Evolutionary conservation across 2,888 invertebrate genomes (phyloP).

Genomic region (Camptogramma bilineatum): DNA sequence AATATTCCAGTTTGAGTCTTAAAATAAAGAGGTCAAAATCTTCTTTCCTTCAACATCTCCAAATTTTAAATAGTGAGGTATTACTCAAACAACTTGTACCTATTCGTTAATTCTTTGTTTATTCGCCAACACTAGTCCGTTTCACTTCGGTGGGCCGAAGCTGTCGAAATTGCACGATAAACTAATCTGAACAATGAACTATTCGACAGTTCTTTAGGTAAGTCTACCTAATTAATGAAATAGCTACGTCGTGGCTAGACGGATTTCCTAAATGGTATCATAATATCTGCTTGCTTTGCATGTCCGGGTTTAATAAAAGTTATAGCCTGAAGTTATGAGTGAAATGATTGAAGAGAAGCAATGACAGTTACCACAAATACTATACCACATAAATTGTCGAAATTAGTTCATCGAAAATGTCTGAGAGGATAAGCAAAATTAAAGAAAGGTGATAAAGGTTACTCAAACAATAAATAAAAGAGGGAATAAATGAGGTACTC

Average conservation of each 20-base stretch:
- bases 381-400: too few species aligned
- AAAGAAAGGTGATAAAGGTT: too few species aligned
- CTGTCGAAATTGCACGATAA: constrained; percentile 11
- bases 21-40: too few species aligned
- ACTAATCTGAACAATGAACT: constrained; percentile 19
- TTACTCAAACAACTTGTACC: not conserved
- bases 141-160: constrained; percentile 1
- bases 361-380: too few species aligned
- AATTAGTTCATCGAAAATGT: too few species aligned
- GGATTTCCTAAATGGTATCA: constrained; percentile 41
- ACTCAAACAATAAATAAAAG: too few species aligned
- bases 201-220: constrained; percentile 20
- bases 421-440: too few species aligned
- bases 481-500: too few species aligned
- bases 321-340: constrained; percentile 23
- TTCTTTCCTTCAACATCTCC: too few species aligned
- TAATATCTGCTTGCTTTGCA: constrained; percentile 26
- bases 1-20: too few species aligned
- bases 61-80: not conserved
- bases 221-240: constrained; percentile 37
- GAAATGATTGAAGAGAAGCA: too few species aligned
- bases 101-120: not conserved
- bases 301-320: constrained; percentile 39
- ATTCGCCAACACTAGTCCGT: constrained; percentile 11
- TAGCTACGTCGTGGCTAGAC: constrained; percentile 32